Base-by-base conservation (phyloP, 2,113 vertebrate genomes). In the Myotis davidii region DNA sequence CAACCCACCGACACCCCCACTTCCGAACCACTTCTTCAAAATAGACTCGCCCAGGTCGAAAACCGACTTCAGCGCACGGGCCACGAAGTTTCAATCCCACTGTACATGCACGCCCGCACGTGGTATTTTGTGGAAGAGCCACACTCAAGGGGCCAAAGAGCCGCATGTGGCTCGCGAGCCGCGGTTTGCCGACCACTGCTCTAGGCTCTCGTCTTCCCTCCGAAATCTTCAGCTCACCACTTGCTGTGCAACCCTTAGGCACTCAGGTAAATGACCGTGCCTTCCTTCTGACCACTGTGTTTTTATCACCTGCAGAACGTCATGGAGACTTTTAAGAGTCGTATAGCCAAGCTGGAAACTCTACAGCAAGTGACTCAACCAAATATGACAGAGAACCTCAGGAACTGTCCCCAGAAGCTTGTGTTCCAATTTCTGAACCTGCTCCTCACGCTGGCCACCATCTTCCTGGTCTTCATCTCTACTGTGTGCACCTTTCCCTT, bases 251-350 rank as follows among this genome's bases (percentile, higher is more conserved):
- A 14, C 29, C 27, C 45, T 7, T 11, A 50, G 50, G 48, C 94
- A n/a, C 65, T 50, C 65, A 29, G 7, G 56, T 23, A 32, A 72
- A 76, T 50, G 69, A 20, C 50, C 3, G 1, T 45, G 16, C 18
- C 23, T 81, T 13, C 64, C 4, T 65, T 42, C 29, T 64, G 61
- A 52, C 37, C 64, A 56, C 17, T 83, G 79, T 81, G 9, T 37
- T 78, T 95, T 37, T 95, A 54, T 83, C 56, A 21, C 65, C 82
- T 52, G 14, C 79, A 97, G 97, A 97, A 97, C 23, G 76, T 97
- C 92, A 54, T 95, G 89, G 96, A 97, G 21, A 91, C 73, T 21
- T 97, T 97, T 81, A 90, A 92, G 92, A 92, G 34, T 25, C 82
- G 73, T 6, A 85, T 97, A 52, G 29, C 90, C 65, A 95, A 86